Base-by-base conservation (phyloP, 2,113 vertebrate genomes). In the Anolis carolinensis region DNA sequence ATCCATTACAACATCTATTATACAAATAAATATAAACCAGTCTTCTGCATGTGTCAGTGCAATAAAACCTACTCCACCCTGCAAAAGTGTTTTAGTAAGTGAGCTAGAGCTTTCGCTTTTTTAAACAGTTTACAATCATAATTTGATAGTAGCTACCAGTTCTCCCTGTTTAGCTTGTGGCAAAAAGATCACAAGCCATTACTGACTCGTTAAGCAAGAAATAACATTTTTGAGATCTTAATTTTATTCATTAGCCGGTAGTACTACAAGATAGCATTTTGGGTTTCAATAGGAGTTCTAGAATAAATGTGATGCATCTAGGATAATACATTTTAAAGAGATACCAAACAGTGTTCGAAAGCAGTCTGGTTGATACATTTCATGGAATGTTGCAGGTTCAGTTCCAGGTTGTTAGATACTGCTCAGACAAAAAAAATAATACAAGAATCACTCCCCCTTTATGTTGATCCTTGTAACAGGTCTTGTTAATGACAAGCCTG, bases 221-320 rank as follows among this genome's bases (percentile, higher is more conserved):
- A 6, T 74, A 36, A 82, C 20, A 63, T 90, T 89, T 63, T 88
- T 93, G 89, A 88, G 70, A 9, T 92, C 91, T 91, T 82, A 90
- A 90, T 92, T 11, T 79, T n/a, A 59, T 13, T 8, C 55, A 14
- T n/a, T 86, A 50, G 75, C 86, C 67, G 75, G 0, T 90, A 86
- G 86, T 91, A 68, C 1, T 0, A 65, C 75, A 74, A 76, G 80
- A 81, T 78, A 76, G 48, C 73, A 87, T 85, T 65, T 91, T 92
- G 79, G 76, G 85, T 92, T 92, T 94, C 81, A 70, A 52, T n/a
- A 74, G 86, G 84, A 92, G 88, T 62, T 0, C 83, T 68, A 62
- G 76, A 50, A 85, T 88, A 83, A 39, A 0, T 1, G 70, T 81
- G 75, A 81, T 36, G 81, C 75, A 85, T 59, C 55, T 59, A 4